Base-by-base conservation (phyloP, 2,797 vertebrate species). In the Acanthiza pusilla region DNA sequence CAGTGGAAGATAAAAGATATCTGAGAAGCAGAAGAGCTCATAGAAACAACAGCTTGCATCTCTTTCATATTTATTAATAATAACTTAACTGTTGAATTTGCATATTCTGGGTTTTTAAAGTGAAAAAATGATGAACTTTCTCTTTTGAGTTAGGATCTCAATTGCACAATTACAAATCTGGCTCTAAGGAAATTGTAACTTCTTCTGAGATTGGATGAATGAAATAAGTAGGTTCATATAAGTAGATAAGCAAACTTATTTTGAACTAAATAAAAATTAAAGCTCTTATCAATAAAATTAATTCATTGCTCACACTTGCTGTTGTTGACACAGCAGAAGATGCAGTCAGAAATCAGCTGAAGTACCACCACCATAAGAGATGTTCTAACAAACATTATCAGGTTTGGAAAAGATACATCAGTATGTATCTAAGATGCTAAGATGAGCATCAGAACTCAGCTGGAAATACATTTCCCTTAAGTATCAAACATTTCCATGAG, bases 261-360 rank as follows among this genome's bases (percentile, higher is more conserved):
- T 88, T 82, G 20, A 79, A 80, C 27, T 89, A 36, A 55, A 15
- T 55, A 71, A 40, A 88, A 61, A 61, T 50, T 85, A 83, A 84
- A 81, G 36, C 34, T 81, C 30, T 70, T 66, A 32, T 18, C 32
- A 55, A 79, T 38, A 54, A 65, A 85, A 85, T 47, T 62, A 70
- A 58, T 78, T 58, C 1, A 45, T 26, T 73, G 15, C 13, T 87
- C 25, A 38, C 15, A 84, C 48, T 89, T 94, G 73, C 81, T 93
- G 61, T 72, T 94, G 91, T 77, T 94, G 68, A 67, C 51, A 76
- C 14, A 85, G 72, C 80, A 95, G 55, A 96, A 89, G 50, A 91
- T 16, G 43, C 40, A 89, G 34, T 45, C 81, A 94, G 75, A 93
- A 93, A 85, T 68, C 25, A 81, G n/a, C 23, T 77, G 50, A 90